These are phyloP conservation scores for Lophotriccus pileatus DNA, from an alignment of 2,797 vertebrate genomes.

Conservation along the genomic window DNA sequence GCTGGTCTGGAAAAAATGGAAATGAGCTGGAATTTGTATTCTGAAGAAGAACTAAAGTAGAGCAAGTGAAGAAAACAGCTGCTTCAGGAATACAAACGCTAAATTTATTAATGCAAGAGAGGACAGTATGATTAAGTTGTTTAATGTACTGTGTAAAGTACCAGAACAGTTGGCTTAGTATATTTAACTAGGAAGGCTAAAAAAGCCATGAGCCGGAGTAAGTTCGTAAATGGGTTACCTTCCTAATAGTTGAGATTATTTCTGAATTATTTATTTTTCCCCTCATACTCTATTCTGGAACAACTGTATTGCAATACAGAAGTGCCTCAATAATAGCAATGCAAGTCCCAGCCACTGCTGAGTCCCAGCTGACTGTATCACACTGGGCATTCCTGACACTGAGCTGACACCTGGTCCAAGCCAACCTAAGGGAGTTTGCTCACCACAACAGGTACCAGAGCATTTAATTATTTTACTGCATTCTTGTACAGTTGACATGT, in stretches of 20 bases:
- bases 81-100: conserved; percentile 44
- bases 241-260: neutral
- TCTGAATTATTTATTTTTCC: neutral
- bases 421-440: neutral
- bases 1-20: conserved; percentile 56
- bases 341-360: neutral
- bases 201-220: neutral
- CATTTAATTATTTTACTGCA: neutral
- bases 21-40: conserved; percentile 51
- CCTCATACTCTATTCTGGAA: neutral
- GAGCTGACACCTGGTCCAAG: neutral
- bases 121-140: conserved; percentile 51
- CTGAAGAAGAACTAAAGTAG: conserved; percentile 35
- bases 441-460: neutral
- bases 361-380: neutral
- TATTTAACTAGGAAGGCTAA: conserved; percentile 28
- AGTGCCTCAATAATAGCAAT: neutral
- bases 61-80: conserved; percentile 33
- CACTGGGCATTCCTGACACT: neutral
- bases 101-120: conserved; percentile 57
- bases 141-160: conserved; percentile 54
- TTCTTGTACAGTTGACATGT: neutral
- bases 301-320: neutral
- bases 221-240: neutral
- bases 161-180: conserved; percentile 1